These are phyloP conservation scores for Lucilia cuprina DNA, from an alignment of 1,140 invertebrate species.

Conservation along the genomic window DNA sequence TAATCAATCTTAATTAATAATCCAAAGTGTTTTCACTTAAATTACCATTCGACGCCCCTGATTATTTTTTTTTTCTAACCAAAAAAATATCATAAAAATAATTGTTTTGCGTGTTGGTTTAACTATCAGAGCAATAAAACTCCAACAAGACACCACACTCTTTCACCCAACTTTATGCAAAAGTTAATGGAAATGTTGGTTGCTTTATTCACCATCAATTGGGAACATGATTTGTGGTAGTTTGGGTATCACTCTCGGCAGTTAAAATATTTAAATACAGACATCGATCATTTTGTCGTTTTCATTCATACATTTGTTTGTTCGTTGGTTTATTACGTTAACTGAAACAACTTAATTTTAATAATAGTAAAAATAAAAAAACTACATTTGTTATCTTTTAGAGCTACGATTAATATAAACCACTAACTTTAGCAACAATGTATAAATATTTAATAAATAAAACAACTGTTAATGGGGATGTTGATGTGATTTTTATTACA, in stretches of 20 bases:
- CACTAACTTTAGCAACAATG: background rate
- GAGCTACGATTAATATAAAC: too few relatives aligned
- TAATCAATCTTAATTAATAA: too few relatives aligned
- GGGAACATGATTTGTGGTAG: background rate
- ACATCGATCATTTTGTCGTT: background rate
- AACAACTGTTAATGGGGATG: conserved; percentile 30
- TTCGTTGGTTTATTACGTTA: background rate
- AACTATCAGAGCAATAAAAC: background rate
- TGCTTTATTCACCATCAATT: background rate
- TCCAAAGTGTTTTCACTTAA: too few relatives aligned
- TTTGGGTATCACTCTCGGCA: background rate
- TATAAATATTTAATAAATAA: background rate
- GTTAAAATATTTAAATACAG: background rate
- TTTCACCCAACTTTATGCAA: background rate
- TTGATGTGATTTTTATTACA: conserved; percentile 32
- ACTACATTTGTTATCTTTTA: background rate
- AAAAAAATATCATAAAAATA: too few relatives aligned
- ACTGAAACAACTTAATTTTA: background rate
- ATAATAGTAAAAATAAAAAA: background rate
- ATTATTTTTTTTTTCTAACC: background rate
- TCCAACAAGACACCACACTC: background rate
- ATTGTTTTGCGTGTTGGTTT: conserved; percentile 17
- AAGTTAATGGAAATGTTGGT: background rate
- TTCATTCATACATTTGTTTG: background rate
- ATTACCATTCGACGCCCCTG: background rate